Evolutionary conservation across 2,888 invertebrate genomes (phyloP).

Genomic region (Diplolepis rosae): DNA sequence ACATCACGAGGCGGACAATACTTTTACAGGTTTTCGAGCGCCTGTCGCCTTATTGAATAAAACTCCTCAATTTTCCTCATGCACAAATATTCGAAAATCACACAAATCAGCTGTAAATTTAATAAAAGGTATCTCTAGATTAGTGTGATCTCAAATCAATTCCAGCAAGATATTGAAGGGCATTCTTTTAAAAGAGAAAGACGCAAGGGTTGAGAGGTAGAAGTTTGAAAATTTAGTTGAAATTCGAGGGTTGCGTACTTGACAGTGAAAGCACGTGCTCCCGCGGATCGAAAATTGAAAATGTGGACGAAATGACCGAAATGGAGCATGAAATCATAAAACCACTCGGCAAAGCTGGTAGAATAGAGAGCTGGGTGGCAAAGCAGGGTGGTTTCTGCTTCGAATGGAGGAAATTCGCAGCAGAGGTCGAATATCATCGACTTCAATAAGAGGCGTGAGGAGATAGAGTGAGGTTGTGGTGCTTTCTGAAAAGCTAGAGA

Average conservation of each 20-base stretch:
- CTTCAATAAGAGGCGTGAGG: constrained; percentile 57
- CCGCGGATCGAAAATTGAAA: constrained; percentile 51
- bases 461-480: constrained; percentile 44
- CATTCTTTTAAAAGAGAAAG: background rate
- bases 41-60: too few species aligned
- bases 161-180: background rate
- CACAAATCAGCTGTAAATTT: too few species aligned
- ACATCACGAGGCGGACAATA: too few species aligned
- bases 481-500: constrained; percentile 48
- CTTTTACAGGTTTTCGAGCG: too few species aligned
- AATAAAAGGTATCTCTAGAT: too few species aligned
- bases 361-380: constrained; percentile 39
- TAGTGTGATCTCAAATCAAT: background rate
- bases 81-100: too few species aligned
- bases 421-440: constrained; percentile 58
- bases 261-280: constrained; percentile 28
- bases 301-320: constrained; percentile 59
- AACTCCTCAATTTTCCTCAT: too few species aligned
- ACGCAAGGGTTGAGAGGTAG: background rate
- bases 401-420: constrained; percentile 54
- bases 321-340: constrained; percentile 67
- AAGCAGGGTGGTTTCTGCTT: constrained; percentile 49
- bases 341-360: constrained; percentile 54
- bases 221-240: background rate
- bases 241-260: constrained; percentile 8